Conservation (phyloP, 2,888 invertebrate species). For the Junonia oenone region DNA sequence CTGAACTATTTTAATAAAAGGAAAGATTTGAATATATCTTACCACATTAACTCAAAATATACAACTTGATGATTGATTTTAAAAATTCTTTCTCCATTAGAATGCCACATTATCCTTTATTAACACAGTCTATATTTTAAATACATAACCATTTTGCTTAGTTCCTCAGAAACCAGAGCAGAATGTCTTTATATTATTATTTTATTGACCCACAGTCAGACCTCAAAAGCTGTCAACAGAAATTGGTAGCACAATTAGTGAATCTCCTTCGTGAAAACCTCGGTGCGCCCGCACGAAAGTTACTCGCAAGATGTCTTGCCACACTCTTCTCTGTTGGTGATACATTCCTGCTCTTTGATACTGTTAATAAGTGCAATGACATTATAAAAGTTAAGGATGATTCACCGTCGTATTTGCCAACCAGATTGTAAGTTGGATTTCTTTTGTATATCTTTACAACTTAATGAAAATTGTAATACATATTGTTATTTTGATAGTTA, state of each 20-base stretch:
- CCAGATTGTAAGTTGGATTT: constrained; percentile 91
- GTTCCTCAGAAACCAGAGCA: not conserved
- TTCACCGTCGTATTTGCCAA: constrained; percentile 95
- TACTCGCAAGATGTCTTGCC: constrained; percentile 94
- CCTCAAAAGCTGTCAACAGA: constrained; percentile 97
- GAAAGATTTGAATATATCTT: too few species aligned
- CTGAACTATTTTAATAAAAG: too few species aligned
- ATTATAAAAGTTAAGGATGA: constrained; percentile 98
- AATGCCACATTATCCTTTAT: too few species aligned
- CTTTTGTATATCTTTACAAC: too few species aligned
- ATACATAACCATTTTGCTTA: not conserved
- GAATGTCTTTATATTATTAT: not conserved
- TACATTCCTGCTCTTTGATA: constrained; percentile 96
- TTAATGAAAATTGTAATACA: too few species aligned
- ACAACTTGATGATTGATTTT: too few species aligned
- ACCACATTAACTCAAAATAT: too few species aligned
- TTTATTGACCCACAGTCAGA: constrained; percentile 85
- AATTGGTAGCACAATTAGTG: constrained; percentile 95
- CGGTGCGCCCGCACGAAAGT: constrained; percentile 94
- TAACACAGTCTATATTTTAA: too few species aligned
- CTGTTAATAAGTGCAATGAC: constrained; percentile 98
- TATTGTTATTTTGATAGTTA: too few species aligned
- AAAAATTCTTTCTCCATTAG: too few species aligned
- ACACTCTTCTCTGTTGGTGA: constrained; percentile 98
- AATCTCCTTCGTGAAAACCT: constrained; percentile 93